Conservation (phyloP, 2,797 vertebrate species). For the Glyptemys insculpta region DNA sequence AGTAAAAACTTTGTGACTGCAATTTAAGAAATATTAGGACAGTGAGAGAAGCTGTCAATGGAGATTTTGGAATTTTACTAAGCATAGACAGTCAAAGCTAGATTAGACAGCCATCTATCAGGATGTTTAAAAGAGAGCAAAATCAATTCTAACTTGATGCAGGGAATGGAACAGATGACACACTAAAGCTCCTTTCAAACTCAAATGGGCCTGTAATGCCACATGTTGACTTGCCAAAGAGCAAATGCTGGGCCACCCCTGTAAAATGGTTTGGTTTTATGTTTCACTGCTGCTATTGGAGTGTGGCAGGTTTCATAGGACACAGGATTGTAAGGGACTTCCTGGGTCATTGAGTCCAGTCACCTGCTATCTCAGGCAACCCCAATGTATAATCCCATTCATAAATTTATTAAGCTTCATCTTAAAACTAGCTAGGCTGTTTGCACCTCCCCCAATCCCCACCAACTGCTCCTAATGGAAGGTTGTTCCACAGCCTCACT, state of each 20-base stretch:
- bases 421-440: neutral
- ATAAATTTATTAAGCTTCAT: neutral
- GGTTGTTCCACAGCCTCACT: neutral
- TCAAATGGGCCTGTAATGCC: neutral
- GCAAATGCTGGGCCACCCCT: accelerated
- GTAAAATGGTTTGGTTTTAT: neutral
- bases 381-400: neutral
- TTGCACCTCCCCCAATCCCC: neutral
- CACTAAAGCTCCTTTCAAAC: neutral
- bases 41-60: neutral
- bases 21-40: neutral
- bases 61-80: neutral
- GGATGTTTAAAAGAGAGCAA: neutral
- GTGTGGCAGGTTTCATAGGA: neutral
- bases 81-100: neutral
- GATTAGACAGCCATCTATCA: neutral
- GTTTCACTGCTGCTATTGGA: neutral
- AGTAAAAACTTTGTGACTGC: neutral
- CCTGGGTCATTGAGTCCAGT: neutral
- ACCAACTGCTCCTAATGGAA: neutral
- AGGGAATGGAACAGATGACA: neutral
- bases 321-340: neutral
- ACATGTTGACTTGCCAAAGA: neutral
- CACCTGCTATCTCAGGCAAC: neutral
- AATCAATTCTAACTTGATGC: no score